Conservation (phyloP, 2,888 invertebrate species). For the Lepidochrysops patricia region DNA sequence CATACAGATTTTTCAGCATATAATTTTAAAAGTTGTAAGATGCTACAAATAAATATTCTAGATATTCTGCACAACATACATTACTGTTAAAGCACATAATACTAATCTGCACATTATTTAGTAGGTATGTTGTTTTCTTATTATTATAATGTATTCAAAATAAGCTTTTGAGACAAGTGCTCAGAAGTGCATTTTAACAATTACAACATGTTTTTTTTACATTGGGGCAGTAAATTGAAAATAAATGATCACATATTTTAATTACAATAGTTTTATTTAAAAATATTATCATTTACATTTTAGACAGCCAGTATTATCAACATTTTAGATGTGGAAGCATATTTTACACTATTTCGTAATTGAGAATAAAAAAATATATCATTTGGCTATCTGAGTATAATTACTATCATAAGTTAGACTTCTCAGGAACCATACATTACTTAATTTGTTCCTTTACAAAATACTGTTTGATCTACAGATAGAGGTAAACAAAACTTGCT, state of each 20-base stretch:
- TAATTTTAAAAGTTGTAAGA: too few species aligned
- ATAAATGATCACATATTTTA: neutral
- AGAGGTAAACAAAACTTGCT: neutral
- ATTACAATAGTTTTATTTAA: slow-evolving; percentile 2
- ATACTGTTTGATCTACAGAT: neutral
- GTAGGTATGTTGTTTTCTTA: too few species aligned
- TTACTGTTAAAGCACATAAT: too few species aligned
- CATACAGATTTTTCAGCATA: too few species aligned
- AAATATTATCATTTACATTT: slow-evolving; percentile 11
- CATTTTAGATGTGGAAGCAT: slow-evolving; percentile 4
- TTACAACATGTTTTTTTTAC: neutral
- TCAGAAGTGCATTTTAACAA: neutral
- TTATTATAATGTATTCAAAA: neutral
- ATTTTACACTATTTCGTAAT: neutral
- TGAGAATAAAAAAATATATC: slow-evolving; percentile 2
- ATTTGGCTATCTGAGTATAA: neutral
- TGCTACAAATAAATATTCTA: too few species aligned
- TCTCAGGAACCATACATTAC: neutral
- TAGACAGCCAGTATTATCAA: slow-evolving; percentile 3
- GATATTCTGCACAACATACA: neutral
- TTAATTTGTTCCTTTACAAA: slow-evolving; percentile 1
- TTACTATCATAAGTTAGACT: neutral
- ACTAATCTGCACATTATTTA: too few species aligned
- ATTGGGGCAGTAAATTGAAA: neutral
- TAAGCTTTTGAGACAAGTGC: neutral